A percentile compares a stretch with the other conserved stretches of the same genome.
Conservation (phyloP, 1,140 invertebrate species). For the Parapsyche elsis region DNA sequence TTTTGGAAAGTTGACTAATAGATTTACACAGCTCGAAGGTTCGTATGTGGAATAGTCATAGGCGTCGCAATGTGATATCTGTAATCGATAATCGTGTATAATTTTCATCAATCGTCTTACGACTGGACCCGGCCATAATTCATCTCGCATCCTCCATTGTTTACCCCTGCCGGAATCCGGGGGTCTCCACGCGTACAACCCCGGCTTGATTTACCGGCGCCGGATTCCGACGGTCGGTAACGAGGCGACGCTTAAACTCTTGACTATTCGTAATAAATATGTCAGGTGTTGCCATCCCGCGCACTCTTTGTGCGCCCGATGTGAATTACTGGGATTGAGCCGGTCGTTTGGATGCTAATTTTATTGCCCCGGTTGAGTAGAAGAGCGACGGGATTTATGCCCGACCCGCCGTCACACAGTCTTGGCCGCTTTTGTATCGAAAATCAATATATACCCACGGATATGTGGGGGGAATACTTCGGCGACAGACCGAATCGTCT, state of each 20-base stretch:
- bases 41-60: too few relatives aligned
- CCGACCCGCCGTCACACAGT: slow-evolving; percentile 26
- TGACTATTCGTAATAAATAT: slow-evolving; percentile 57
- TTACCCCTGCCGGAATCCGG: too few relatives aligned
- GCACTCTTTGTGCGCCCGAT: slow-evolving; percentile 55
- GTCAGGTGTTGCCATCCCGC: slow-evolving; percentile 55
- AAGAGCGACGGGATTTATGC: slow-evolving; percentile 54
- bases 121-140: not conserved
- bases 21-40: too few relatives aligned
- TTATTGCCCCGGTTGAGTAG: slow-evolving; percentile 54
- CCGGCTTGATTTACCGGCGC: not conserved
- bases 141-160: not conserved
- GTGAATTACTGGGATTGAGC: slow-evolving; percentile 56
- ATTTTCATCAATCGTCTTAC: too few relatives aligned
- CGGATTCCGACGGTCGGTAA: slow-evolving; percentile 45
- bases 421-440: slow-evolving; percentile 49
- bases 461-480: not conserved
- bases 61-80: not conserved
- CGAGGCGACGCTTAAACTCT: slow-evolving; percentile 52
- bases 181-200: not conserved
- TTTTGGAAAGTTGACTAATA: too few relatives aligned
- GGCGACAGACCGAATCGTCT: not conserved
- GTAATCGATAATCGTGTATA: too few relatives aligned
- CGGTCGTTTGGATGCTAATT: slow-evolving; percentile 56
- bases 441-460: slow-evolving; percentile 50